phyloP scores from a whole-genome alignment of 2,113 vertebrate genomes.

The Cyphomyrus plagiostoma region DNA sequence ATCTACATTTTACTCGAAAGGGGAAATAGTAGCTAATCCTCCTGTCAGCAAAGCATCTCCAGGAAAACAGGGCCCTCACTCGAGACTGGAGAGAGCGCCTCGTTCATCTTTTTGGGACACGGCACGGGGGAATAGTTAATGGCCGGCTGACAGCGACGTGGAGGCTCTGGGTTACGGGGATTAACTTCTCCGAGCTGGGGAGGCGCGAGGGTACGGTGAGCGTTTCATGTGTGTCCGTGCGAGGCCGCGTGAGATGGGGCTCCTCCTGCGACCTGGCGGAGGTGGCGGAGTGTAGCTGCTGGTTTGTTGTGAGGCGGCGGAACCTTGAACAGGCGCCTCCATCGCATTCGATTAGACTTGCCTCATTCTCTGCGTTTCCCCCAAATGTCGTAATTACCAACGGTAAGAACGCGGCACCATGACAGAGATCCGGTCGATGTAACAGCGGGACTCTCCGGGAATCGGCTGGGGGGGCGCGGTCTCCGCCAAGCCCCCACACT shows the following conservation, averaged over 20 bases:
- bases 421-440: not conserved
- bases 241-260: too few species aligned
- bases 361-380: constrained; percentile 9
- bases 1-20: not conserved
- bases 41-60: too few species aligned
- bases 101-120: not conserved
- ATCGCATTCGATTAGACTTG: constrained; percentile 28
- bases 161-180: not conserved
- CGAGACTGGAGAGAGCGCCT: not conserved
- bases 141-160: not conserved
- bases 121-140: not conserved
- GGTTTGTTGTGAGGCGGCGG: not conserved
- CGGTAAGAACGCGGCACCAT: not conserved
- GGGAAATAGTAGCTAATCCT: not conserved
- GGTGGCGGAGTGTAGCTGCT: not conserved
- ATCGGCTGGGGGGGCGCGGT: not conserved
- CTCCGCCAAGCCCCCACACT: not conserved
- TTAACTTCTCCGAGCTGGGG: not conserved
- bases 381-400: not conserved
- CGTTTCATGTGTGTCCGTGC: not conserved
- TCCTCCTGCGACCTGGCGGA: too few species aligned
- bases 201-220: not conserved
- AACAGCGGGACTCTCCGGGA: too few species aligned
- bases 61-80: not conserved
- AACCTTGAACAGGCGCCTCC: not conserved